Percentiles rank a stretch among this genome's conserved stretches.
These are phyloP conservation scores for Synergus laeviventris DNA, from an alignment of 2,888 invertebrate genomes.

Conservation along the genomic window DNA sequence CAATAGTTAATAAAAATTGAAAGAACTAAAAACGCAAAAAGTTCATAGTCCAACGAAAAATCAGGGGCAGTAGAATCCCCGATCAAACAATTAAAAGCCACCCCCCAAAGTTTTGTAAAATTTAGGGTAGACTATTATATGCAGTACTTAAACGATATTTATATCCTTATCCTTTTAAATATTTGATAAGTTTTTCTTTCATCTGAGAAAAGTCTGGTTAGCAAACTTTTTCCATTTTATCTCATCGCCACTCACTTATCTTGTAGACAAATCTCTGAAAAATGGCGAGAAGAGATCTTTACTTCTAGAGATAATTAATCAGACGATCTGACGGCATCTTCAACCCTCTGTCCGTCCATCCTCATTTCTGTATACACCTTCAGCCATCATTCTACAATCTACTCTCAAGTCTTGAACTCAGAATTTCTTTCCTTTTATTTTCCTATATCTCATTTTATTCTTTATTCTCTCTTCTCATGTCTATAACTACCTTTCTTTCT, in stretches of 20 bases:
- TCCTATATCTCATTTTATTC: conserved; percentile 33
- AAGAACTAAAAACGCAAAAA: no score
- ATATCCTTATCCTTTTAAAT: not conserved
- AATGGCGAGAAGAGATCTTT: conserved; percentile 31
- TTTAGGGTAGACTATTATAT: no score
- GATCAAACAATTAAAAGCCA: no score
- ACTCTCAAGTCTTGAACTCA: conserved; percentile 23
- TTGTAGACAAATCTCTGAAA: not conserved
- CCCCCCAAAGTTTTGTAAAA: no score
- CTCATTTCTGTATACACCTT: conserved; percentile 28
- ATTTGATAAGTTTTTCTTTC: not conserved
- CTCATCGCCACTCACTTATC: not conserved
- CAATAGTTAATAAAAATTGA: no score
- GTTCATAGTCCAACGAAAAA: no score
- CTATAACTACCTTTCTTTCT: conserved; percentile 33
- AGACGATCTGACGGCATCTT: conserved; percentile 26
- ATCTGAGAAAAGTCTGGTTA: not conserved
- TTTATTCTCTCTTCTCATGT: conserved; percentile 6
- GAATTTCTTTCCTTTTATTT: conserved; percentile 28
- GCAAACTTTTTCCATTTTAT: not conserved
- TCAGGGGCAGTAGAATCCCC: no score
- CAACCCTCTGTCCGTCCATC: not conserved
- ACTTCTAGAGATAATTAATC: conserved; percentile 32
- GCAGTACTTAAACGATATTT: not conserved
- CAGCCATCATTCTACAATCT: conserved; percentile 17